Evolutionary conservation across 2,888 invertebrate species (phyloP), one percentile per base, ranked within the genome.

Genomic region (Hypomecis atomaria): DNA sequence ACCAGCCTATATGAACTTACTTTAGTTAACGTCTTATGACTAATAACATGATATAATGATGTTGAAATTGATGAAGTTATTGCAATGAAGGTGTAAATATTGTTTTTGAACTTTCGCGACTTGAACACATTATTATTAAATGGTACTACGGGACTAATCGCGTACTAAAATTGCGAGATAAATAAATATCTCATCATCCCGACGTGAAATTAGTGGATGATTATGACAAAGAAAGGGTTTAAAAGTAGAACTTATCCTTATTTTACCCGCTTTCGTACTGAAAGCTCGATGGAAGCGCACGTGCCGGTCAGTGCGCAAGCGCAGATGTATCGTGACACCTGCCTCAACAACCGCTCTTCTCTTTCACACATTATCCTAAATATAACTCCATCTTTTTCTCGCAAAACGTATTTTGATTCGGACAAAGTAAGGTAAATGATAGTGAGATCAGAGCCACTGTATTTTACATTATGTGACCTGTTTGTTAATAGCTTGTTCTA

Each of bases 261-360:
- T 68, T 13, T 45, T 49, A 44, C 61, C 43, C 71, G 74, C 75
- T 80, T 79, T 76, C 72, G 43, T 38, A 65, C 78, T 81, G 82
- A 85, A 85, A 85, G 76, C 76, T 82, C 76, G 76, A 78, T 75
- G 70, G 73, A 72, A 81, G 78, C 83, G 89, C 92, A 89, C 92
- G 92, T 90, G 92, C 91, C 86, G 83, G 82, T 81, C 85, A 86
- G 78, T 83, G 82, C 84, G 83, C 81, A 83, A 77, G 85, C 90
- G 92, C 92, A 92, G 92, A 91, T 92, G 92, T 90, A 82, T 81
- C 76, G 80, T 74, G 84, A 90, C 92, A 92, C 92, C 92, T 92
- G 91, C 89, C 86, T 79, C 82, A 77, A 86, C 75, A 77, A 70
- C 75, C 75, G 68, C 69, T 77, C 74, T 71, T 88, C 89, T 82